Evolutionary conservation across 2,113 vertebrate genomes (phyloP).

Genomic region (Podarcis raffonei): DNA sequence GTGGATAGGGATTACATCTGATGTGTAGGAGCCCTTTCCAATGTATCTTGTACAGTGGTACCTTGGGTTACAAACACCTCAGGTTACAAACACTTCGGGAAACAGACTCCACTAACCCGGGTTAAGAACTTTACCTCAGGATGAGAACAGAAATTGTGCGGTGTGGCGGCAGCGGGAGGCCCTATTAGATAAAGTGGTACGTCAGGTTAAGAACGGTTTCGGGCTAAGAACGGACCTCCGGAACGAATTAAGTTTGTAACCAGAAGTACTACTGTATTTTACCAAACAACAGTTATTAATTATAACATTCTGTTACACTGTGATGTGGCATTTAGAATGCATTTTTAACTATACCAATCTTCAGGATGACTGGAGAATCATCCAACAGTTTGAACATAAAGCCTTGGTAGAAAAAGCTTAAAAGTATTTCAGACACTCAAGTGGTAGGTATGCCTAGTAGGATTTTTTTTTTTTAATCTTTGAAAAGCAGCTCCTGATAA

Average conservation of each 20-base stretch:
- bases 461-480: neutral
- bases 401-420: too few relatives aligned
- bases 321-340: neutral
- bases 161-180: too few relatives aligned
- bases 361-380: neutral
- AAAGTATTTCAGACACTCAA: neutral
- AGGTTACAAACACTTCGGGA: too few relatives aligned
- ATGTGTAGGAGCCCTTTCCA: neutral
- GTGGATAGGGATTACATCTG: neutral
- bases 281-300: neutral
- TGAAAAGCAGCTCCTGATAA: neutral
- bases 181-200: too few relatives aligned
- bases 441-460: neutral
- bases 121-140: too few relatives aligned
- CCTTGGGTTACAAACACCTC: too few relatives aligned
- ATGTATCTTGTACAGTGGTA: neutral
- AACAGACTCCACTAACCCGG: too few relatives aligned
- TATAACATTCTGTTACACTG: neutral
- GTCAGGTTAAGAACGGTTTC: too few relatives aligned
- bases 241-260: too few relatives aligned
- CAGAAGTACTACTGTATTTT: neutral
- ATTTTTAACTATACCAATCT: slow-evolving; percentile 1
- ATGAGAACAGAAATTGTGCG: too few relatives aligned
- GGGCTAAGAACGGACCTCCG: too few relatives aligned
- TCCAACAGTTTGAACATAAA: neutral